Evolutionary conservation across 23 tunicate species (phyloP), one percentile per base, ranked within the genome.

Genomic region (Phallusia fumigata): DNA sequence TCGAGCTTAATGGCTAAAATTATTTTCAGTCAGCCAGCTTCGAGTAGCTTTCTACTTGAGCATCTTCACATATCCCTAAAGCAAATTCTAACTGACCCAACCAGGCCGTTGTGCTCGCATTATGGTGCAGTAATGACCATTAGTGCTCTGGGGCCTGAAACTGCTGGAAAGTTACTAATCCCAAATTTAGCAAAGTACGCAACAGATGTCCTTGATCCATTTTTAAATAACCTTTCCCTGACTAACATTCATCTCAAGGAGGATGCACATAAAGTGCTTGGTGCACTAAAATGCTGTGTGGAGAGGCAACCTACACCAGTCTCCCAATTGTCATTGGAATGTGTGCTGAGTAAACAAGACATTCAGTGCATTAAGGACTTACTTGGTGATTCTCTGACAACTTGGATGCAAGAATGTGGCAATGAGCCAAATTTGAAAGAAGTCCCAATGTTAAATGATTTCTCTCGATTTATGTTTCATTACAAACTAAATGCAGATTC

Each of bases 211-310:
- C 52, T 93, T 40, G 64, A 45, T 34, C 81, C 89, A 36, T 19
- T 91, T 24, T 65, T 88, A 31, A 92, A 88, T 32, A 93, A 81
- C 77, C 36, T 32, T 12, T 65, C 87, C 19, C 28, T 52, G 19
- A 73, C 53, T 0, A 84, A 87, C 36, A 36, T 58, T 19, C 79
- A 88, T 47, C 64, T 85, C 35, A 93, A 93, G 81, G 82, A 76
- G n/a, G 97, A 93, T 81, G 89, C 87, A 19, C 86, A 84, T 18
- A 84, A 80, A 73, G 97, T 93, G 78, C 49, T 88, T 65, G 92
- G 92, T 30, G 92, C 85, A 15, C 11, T 88, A 76, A 19, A 81
- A 19, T 19, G 51, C 0, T 76, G 86, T 32, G 15, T 90, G 32
- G 84, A 84, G 16, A 40, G 10, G 47, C 47, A 40, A 40, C 47